Percentiles rank a stretch among this genome's conserved stretches.
These are phyloP conservation scores for Yponomeuta evonymella DNA, from an alignment of 2,888 invertebrate species.

Conservation along the genomic window DNA sequence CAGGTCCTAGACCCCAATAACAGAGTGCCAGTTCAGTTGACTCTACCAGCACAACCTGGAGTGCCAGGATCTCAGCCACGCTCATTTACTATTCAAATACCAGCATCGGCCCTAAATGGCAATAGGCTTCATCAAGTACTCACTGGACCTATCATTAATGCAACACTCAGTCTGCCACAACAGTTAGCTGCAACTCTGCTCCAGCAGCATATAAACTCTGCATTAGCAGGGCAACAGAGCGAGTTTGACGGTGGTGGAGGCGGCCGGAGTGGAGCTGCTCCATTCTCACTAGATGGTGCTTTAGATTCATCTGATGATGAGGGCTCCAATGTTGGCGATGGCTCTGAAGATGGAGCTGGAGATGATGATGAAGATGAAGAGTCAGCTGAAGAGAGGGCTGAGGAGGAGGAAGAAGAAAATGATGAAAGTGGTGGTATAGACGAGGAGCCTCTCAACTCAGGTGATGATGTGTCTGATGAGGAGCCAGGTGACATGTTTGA, in stretches of 20 bases:
- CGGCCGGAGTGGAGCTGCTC: conserved; percentile 61
- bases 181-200: conserved; percentile 87
- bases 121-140: conserved; percentile 82
- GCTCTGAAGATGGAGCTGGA: conserved; percentile 82
- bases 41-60: conserved; percentile 87
- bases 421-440: conserved; percentile 80
- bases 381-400: conserved; percentile 80
- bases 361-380: conserved; percentile 87
- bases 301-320: conserved; percentile 85
- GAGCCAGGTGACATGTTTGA: conserved; percentile 97
- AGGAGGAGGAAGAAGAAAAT: conserved; percentile 81
- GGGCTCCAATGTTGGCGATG: conserved; percentile 76
- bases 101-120: conserved; percentile 88
- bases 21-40: conserved; percentile 80
- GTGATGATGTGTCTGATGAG: conserved; percentile 98
- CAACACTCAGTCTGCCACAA: conserved; percentile 91
- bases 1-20: conserved; percentile 63
- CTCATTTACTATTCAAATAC: conserved; percentile 92
- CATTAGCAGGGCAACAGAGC: conserved; percentile 74
- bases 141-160: conserved; percentile 91
- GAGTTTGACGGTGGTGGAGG: conserved; percentile 70
- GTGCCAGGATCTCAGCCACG: conserved; percentile 82
- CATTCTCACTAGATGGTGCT: conserved; percentile 77
- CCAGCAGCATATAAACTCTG: conserved; percentile 93
- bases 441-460: conserved; percentile 96